Evolutionary conservation across 2,888 invertebrate genomes (phyloP).

Genomic region (Andrena marginata): DNA sequence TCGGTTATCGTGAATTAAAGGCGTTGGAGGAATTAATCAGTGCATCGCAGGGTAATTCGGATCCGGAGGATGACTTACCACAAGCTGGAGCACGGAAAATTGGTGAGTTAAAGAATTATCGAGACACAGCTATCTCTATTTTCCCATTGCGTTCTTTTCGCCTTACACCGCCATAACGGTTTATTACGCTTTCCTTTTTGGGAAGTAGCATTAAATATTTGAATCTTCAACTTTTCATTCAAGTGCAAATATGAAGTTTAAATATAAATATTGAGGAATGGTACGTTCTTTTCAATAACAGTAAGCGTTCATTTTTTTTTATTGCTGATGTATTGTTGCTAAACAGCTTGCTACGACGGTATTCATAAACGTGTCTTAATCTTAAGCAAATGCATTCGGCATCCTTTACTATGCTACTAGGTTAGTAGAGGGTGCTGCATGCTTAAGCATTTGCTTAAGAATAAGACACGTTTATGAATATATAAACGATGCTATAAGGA

Average conservation of each 20-base stretch:
- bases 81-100: slow-evolving; percentile 78
- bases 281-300: neutral
- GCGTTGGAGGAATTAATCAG: slow-evolving; percentile 78
- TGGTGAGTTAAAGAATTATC: slow-evolving; percentile 65
- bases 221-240: neutral
- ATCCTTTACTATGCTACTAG: too few species aligned
- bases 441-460: too few species aligned
- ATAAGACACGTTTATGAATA: too few species aligned
- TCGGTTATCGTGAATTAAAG: slow-evolving; percentile 77
- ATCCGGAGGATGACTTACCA: slow-evolving; percentile 80
- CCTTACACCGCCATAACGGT: neutral
- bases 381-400: too few species aligned
- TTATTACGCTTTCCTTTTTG: neutral
- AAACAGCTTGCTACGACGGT: too few species aligned
- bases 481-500: too few species aligned
- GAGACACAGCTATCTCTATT: neutral
- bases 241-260: neutral
- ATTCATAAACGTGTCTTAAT: too few species aligned
- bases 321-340: too few species aligned
- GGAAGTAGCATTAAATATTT: neutral
- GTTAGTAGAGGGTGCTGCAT: too few species aligned
- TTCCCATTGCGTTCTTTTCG: neutral
- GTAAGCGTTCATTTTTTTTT: neutral
- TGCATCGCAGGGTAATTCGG: slow-evolving; percentile 77
- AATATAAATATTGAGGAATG: neutral